Evolutionary conservation across 2,113 vertebrate genomes (phyloP).

Genomic region (Chamaea fasciata): DNA sequence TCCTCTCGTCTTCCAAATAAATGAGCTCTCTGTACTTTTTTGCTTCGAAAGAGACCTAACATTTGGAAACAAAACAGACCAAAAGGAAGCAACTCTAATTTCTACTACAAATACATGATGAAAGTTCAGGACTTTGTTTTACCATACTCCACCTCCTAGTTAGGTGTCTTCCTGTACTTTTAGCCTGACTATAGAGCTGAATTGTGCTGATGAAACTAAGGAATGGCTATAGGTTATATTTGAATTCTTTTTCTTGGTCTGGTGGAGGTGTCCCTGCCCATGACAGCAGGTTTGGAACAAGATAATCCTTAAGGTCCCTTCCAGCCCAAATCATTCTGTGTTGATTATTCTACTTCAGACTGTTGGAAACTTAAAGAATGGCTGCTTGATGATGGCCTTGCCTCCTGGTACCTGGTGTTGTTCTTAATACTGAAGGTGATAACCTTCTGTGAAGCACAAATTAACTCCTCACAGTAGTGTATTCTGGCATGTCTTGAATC

Average conservation of each 20-base stretch:
- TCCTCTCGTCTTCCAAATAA: background rate
- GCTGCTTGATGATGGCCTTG: background rate
- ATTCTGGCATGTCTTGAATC: background rate
- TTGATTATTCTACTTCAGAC: background rate
- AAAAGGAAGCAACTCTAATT: background rate
- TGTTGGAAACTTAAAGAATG: background rate
- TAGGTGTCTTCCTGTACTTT: background rate
- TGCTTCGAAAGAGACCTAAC: background rate
- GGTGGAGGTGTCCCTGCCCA: background rate
- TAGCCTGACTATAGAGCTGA: background rate
- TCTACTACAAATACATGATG: background rate
- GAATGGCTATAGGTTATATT: background rate
- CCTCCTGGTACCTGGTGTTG: background rate
- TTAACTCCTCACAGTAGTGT: background rate
- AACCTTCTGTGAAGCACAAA: background rate
- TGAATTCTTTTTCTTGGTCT: background rate
- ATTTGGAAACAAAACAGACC: background rate
- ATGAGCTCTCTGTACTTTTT: background rate
- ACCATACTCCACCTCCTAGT: background rate
- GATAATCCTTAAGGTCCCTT: background rate
- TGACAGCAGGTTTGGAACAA: background rate
- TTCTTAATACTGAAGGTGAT: background rate
- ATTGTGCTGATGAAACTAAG: background rate
- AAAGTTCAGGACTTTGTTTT: background rate
- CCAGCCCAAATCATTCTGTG: background rate